Evolutionary conservation across 2,113 vertebrate species (phyloP).

Genomic region (Catharus minimus): DNA sequence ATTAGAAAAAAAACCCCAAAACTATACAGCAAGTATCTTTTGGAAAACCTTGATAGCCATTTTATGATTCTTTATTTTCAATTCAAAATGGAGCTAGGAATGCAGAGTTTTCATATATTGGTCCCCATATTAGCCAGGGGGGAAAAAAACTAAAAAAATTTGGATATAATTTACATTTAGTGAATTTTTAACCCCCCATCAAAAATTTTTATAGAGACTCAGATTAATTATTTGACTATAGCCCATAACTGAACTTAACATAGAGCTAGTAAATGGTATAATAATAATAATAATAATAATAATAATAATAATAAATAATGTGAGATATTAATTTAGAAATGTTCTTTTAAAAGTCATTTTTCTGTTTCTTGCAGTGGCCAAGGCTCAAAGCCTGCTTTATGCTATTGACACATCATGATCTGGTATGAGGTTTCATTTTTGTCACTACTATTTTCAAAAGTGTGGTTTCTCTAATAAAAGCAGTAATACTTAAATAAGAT

Average conservation of each 20-base stretch:
- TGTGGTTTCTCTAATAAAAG: not conserved
- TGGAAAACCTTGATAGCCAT: not conserved
- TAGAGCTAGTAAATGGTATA: not conserved
- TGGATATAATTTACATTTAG: not conserved
- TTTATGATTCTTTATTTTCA: not conserved
- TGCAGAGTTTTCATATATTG: not conserved
- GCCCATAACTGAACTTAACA: not conserved
- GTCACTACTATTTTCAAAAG: not conserved
- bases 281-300: too few species aligned
- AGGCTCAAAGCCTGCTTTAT: not conserved
- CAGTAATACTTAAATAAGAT: not conserved
- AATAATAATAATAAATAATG: too few species aligned
- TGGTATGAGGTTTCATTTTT: not conserved
- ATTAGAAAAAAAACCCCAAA: not conserved
- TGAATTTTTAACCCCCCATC: fast-evolving
- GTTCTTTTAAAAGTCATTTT: not conserved
- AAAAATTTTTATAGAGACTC: not conserved
- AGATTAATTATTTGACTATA: not conserved
- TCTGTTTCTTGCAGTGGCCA: not conserved
- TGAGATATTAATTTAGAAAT: not conserved
- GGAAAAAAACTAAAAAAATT: not conserved
- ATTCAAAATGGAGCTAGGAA: not conserved
- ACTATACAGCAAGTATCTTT: not conserved
- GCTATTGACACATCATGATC: not conserved
- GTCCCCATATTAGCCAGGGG: not conserved